Evolutionary conservation across 1,140 invertebrate genomes (phyloP).

Genomic region (Caenorhabditis latens): DNA sequence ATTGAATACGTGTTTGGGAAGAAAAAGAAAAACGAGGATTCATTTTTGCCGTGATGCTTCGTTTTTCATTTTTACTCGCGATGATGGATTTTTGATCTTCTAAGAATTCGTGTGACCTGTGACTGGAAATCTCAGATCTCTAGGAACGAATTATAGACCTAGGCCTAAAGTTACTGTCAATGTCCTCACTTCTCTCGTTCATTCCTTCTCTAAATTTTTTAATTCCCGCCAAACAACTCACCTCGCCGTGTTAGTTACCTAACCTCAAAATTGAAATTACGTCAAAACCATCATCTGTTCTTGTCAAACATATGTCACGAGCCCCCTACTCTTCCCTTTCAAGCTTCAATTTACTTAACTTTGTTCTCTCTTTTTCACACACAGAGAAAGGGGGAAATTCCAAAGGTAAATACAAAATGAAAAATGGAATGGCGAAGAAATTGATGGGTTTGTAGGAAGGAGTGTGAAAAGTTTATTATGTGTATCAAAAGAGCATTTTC

Average conservation of each 20-base stretch:
- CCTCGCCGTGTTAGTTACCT: no score
- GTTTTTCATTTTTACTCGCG: background rate
- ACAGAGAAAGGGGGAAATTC: background rate
- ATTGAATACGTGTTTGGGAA: constrained; percentile 26
- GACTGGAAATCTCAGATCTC: no score
- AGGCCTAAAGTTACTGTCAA: no score
- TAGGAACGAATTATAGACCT: no score
- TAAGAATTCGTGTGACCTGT: no score
- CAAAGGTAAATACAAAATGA: background rate
- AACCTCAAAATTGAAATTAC: background rate
- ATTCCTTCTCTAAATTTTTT: no score
- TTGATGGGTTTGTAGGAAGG: background rate
- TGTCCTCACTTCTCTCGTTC: no score
- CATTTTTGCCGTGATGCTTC: background rate
- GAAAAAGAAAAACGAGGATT: background rate
- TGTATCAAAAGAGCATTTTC: no score
- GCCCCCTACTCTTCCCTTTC: background rate
- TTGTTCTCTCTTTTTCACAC: background rate
- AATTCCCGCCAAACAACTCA: no score
- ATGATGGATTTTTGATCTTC: background rate
- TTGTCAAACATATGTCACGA: constrained; percentile 19
- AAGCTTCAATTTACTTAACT: background rate
- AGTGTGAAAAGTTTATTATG: no score
- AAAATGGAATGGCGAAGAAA: background rate
- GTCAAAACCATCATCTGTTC: constrained; percentile 9